These are phyloP conservation scores for Eristalinus aeneus DNA, from an alignment of 2,888 invertebrate species.

Conservation along the genomic window DNA sequence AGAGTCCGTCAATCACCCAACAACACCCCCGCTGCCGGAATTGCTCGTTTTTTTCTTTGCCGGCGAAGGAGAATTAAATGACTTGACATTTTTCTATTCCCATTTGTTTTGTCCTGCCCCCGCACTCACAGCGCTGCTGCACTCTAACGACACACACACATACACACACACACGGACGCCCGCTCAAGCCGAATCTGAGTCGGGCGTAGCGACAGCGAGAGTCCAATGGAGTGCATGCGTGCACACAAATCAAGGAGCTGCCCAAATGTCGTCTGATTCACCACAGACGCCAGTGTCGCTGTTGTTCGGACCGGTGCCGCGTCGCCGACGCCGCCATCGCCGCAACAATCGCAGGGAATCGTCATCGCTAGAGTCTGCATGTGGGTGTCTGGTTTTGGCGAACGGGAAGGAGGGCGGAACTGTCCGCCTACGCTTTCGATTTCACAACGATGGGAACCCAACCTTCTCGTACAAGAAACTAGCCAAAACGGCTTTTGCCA, in stretches of 20 bases:
- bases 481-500: background rate
- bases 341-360: constrained; percentile 25
- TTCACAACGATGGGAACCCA: constrained; percentile 7
- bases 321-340: background rate
- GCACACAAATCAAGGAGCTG: constrained; percentile 44
- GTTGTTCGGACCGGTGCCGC: background rate
- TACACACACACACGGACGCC: constrained; percentile 43
- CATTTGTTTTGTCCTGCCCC: constrained; percentile 56
- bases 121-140: constrained; percentile 5
- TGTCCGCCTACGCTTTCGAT: constrained; percentile 59
- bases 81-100: constrained; percentile 67
- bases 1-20: background rate
- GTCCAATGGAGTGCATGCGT: constrained; percentile 23
- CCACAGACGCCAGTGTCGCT: constrained; percentile 42
- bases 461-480: background rate
- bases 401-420: background rate
- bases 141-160: constrained; percentile 25
- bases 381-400: background rate
- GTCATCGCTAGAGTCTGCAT: background rate
- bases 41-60: background rate
- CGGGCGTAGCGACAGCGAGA: background rate
- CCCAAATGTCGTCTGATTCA: constrained; percentile 56
- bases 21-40: background rate
- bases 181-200: background rate
- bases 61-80: constrained; percentile 32